Evolutionary conservation across 2,888 invertebrate species (phyloP).

Genomic region (Coecobrya sp.): DNA sequence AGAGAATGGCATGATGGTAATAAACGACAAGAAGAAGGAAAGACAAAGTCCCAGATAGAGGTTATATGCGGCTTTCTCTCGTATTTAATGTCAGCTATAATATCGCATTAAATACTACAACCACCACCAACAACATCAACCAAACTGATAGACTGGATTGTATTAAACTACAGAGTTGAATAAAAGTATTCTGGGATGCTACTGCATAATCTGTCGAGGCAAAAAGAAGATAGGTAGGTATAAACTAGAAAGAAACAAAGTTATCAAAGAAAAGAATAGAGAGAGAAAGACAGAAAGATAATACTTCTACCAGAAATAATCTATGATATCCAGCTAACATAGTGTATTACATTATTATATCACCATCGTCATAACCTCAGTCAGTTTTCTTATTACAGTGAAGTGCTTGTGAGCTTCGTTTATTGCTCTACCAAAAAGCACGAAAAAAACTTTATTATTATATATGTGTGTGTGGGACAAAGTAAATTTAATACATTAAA

Average conservation of each 20-base stretch:
- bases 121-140: background rate
- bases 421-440: constrained; percentile 50
- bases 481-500: background rate
- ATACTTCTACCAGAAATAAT: constrained; percentile 1
- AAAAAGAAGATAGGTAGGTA: background rate
- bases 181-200: background rate
- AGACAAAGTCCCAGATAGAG: constrained; percentile 62
- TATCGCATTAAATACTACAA: background rate
- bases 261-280: constrained; percentile 13
- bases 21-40: constrained; percentile 49
- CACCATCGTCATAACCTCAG: constrained; percentile 22
- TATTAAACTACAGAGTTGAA: background rate
- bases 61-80: constrained; percentile 49
- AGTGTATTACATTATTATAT: constrained; percentile 41
- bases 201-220: background rate
- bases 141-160: background rate
- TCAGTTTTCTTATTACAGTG: constrained; percentile 16
- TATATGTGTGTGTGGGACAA: background rate
- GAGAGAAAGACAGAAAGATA: background rate
- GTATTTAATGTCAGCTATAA: constrained; percentile 38
- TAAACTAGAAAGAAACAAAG: constrained; percentile 29
- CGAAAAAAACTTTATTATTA: constrained; percentile 25
- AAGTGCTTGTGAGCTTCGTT: constrained; percentile 60
- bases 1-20: constrained; percentile 63
- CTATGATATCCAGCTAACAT: background rate